Conservation (phyloP, 2,888 invertebrate species). For the Metalampra italica region DNA sequence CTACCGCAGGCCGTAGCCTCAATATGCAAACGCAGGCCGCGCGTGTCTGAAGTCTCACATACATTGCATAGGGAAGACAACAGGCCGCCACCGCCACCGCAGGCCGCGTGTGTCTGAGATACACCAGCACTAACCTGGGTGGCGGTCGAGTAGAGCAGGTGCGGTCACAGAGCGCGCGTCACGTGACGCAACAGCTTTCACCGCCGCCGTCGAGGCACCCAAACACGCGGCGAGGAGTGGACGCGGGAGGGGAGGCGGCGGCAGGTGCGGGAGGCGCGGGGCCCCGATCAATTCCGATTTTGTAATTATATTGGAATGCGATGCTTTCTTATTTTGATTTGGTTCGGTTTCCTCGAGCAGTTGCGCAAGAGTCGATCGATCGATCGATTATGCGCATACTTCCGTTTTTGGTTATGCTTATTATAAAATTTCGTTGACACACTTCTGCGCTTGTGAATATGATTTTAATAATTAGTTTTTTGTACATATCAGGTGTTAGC, state of each 20-base stretch:
- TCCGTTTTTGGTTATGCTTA: constrained; percentile 46
- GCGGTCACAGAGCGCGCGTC: constrained; percentile 13
- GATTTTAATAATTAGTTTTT: constrained; percentile 2
- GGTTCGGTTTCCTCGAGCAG: constrained; percentile 50
- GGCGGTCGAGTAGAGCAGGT: too few species aligned
- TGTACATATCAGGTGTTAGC: not conserved
- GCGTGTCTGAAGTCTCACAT: too few species aligned
- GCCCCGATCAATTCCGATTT: constrained; percentile 48
- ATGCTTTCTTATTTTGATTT: constrained; percentile 68
- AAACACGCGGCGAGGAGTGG: constrained; percentile 19
- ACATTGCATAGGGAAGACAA: too few species aligned
- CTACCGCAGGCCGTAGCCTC: too few species aligned
- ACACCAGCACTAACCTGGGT: too few species aligned
- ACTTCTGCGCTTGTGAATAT: not conserved
- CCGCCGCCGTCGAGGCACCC: constrained; percentile 35
- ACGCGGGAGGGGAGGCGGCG: not conserved
- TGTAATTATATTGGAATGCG: constrained; percentile 67
- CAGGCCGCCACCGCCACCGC: too few species aligned
- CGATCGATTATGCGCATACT: constrained; percentile 41
- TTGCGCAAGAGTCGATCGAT: constrained; percentile 39
- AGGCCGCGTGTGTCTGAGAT: too few species aligned
- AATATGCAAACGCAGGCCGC: too few species aligned
- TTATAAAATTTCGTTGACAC: constrained; percentile 9
- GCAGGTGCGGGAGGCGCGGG: constrained; percentile 6
- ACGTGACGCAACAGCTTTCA: constrained; percentile 67